phyloP scores from a whole-genome alignment of 2,888 invertebrate genomes.

The Polydrusus tereticollis region DNA sequence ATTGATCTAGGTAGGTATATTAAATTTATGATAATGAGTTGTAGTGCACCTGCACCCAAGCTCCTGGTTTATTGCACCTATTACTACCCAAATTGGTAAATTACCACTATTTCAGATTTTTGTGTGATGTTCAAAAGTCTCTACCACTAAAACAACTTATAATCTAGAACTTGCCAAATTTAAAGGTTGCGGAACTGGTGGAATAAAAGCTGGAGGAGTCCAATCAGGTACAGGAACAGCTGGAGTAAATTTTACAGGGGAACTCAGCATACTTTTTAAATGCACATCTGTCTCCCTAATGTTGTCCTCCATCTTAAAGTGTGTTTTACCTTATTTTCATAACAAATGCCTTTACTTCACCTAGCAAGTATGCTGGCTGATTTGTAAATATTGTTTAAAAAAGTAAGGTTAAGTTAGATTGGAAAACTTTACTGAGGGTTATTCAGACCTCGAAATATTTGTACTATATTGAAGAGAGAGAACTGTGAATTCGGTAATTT shows the following conservation, averaged over 20 bases:
- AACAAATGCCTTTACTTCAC: neutral
- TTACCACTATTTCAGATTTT: too few species aligned
- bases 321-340: slow-evolving; percentile 15
- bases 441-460: too few species aligned
- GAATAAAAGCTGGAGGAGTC: slow-evolving; percentile 53
- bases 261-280: slow-evolving; percentile 65
- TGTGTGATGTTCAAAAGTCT: too few species aligned
- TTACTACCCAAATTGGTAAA: too few species aligned
- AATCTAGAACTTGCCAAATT: slow-evolving; percentile 34
- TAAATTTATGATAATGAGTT: too few species aligned
- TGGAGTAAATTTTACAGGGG: slow-evolving; percentile 63
- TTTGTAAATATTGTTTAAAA: slow-evolving; percentile 10
- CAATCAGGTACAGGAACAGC: slow-evolving; percentile 66
- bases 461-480: too few species aligned
- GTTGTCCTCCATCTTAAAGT: slow-evolving; percentile 36
- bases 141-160: neutral
- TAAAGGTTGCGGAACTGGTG: slow-evolving; percentile 27
- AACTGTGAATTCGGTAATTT: too few species aligned
- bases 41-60: too few species aligned
- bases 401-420: slow-evolving; percentile 3
- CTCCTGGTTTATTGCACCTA: neutral
- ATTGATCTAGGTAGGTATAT: too few species aligned
- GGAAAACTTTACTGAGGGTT: too few species aligned
- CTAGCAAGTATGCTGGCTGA: neutral
- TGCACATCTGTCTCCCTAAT: slow-evolving; percentile 58